Conservation (phyloP, 2,888 invertebrate genomes). For the Strigamia transsilvanica region DNA sequence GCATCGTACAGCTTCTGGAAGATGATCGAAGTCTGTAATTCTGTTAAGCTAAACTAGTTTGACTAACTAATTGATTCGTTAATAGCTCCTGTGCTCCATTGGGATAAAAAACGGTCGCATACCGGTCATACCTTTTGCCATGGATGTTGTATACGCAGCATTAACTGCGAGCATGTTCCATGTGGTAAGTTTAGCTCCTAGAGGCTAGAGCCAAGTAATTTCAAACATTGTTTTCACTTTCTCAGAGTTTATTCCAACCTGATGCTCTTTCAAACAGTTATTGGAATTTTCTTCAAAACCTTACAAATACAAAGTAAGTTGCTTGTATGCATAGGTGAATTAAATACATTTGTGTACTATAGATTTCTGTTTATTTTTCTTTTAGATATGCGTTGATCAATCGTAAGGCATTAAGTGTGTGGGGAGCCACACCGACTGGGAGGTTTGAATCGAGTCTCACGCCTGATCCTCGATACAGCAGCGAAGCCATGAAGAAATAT, state of each 20-base stretch:
- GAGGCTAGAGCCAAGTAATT: too few species aligned
- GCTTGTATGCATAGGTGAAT: not conserved
- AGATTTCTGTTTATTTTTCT: not conserved
- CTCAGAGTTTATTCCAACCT: not conserved
- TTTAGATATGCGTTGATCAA: not conserved
- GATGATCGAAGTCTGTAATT: constrained; percentile 32
- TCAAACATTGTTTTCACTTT: not conserved
- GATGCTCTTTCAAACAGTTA: not conserved
- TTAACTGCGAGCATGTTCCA: constrained; percentile 22
- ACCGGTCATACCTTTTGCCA: not conserved
- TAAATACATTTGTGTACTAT: not conserved
- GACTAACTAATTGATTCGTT: not conserved
- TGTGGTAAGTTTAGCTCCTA: not conserved
- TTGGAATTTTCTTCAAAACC: not conserved
- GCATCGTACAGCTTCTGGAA: constrained; percentile 50
- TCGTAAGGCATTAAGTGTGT: not conserved
- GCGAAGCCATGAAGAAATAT: constrained; percentile 6
- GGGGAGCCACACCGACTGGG: not conserved
- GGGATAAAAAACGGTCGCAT: not conserved
- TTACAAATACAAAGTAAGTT: not conserved
- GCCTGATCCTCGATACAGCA: not conserved
- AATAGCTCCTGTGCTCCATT: not conserved
- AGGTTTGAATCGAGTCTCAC: not conserved
- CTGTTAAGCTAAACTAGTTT: not conserved
- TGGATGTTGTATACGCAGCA: not conserved